Conservation (phyloP, 2,113 vertebrate species). For the Hipposideros armiger region DNA sequence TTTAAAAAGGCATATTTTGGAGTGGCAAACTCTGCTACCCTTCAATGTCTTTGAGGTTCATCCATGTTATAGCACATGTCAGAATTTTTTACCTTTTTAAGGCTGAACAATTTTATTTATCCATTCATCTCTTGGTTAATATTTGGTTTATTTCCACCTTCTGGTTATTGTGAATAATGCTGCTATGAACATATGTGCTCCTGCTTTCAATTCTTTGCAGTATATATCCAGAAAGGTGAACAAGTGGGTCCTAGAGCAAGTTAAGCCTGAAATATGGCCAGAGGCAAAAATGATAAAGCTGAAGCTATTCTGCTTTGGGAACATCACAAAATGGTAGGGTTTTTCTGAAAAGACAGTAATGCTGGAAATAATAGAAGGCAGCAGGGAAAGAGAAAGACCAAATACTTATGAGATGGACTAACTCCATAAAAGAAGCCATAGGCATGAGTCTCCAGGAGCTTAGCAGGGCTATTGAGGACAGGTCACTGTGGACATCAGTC, state of each 20-base stretch:
- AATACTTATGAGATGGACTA: background rate
- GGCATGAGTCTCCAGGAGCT: background rate
- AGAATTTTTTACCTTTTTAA: background rate
- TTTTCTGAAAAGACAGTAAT: background rate
- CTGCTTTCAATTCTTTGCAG: background rate
- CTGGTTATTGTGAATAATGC: background rate
- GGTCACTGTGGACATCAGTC: background rate
- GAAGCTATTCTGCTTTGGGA: background rate
- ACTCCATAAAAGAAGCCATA: background rate
- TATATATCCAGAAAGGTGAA: background rate
- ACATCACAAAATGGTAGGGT: background rate
- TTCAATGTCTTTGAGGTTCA: background rate
- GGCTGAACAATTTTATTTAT: background rate
- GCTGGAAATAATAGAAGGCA: background rate
- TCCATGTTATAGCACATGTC: background rate
- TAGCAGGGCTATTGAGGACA: background rate
- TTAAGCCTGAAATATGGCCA: background rate
- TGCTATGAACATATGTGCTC: background rate
- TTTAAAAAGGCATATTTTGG: background rate
- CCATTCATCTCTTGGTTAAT: background rate
- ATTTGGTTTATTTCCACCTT: background rate
- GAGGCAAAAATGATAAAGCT: background rate
- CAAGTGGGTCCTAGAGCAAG: background rate
- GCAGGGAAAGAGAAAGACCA: background rate
- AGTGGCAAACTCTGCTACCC: background rate